These are phyloP conservation scores for Branchipolynoe longqiensis DNA, from an alignment of 2,888 invertebrate genomes.

Conservation along the genomic window DNA sequence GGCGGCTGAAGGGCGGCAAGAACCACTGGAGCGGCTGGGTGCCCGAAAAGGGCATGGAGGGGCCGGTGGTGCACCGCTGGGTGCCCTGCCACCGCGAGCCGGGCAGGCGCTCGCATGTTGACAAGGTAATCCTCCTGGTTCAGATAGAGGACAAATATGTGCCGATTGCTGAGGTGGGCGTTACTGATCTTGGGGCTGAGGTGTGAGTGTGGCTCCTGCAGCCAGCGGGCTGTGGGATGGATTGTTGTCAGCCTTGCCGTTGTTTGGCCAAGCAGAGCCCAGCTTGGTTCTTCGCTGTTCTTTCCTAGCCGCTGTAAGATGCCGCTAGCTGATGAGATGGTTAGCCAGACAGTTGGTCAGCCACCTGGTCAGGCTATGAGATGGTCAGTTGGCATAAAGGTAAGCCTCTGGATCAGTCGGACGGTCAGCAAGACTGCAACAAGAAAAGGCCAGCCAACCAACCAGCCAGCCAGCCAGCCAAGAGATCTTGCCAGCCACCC, in stretches of 20 bases:
- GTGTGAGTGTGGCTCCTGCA: conserved; percentile 67
- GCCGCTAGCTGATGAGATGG: no score
- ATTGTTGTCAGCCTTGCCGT: not conserved
- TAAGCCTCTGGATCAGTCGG: no score
- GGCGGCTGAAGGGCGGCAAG: conserved; percentile 92
- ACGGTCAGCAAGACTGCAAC: no score
- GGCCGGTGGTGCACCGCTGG: conserved; percentile 95
- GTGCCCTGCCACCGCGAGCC: conserved; percentile 94
- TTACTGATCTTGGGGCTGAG: conserved; percentile 82
- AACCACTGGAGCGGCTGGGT: conserved; percentile 95
- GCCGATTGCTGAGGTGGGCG: conserved; percentile 94
- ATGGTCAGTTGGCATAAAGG: no score
- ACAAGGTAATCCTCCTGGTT: conserved; percentile 94
- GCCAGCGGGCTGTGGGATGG: no score
- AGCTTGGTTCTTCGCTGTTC: no score
- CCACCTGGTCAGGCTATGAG: no score
- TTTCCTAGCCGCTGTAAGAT: no score
- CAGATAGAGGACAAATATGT: conserved; percentile 96
- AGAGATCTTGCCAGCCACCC: no score
- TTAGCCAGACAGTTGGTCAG: no score
- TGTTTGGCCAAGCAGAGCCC: not conserved
- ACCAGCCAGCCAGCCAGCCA: no score
- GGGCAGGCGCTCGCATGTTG: conserved; percentile 93
- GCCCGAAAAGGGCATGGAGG: conserved; percentile 95
- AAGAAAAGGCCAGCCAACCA: no score